phyloP scores from a whole-genome alignment of 2,888 invertebrate genomes.

The Loripinus fragilis region DNA sequence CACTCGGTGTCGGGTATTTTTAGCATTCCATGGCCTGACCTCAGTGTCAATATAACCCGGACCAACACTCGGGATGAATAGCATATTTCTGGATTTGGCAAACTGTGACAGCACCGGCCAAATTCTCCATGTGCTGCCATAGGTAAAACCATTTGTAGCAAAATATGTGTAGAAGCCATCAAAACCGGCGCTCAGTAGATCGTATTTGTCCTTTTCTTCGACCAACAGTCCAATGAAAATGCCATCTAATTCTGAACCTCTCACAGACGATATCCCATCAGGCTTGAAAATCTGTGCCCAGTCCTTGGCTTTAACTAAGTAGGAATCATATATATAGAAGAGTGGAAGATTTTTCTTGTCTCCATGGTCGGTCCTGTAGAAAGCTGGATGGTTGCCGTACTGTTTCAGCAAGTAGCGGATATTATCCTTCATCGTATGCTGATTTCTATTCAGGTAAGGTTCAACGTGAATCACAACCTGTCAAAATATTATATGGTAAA shows the following conservation, averaged over 20 bases:
- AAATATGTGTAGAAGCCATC: slow-evolving; percentile 88
- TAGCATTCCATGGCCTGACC: slow-evolving; percentile 87
- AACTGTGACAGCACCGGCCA: slow-evolving; percentile 73
- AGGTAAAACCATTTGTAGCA: slow-evolving; percentile 87
- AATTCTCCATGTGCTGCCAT: slow-evolving; percentile 85
- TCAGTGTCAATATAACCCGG: slow-evolving; percentile 89
- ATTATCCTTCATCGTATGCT: slow-evolving; percentile 80
- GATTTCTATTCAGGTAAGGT: slow-evolving; percentile 84
- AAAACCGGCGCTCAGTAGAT: slow-evolving; percentile 83
- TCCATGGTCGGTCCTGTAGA: slow-evolving; percentile 83
- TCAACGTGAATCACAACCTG: slow-evolving; percentile 87
- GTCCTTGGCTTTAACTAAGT: slow-evolving; percentile 85
- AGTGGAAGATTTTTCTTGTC: slow-evolving; percentile 84
- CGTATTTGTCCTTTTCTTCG: slow-evolving; percentile 85
- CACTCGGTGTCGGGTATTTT: slow-evolving; percentile 85
- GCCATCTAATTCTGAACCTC: slow-evolving; percentile 86
- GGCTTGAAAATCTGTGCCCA: slow-evolving; percentile 84
- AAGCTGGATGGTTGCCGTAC: slow-evolving; percentile 86
- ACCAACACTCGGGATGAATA: slow-evolving; percentile 88
- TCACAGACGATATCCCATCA: slow-evolving; percentile 84
- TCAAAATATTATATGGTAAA: too few relatives aligned
- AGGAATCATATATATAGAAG: slow-evolving; percentile 88
- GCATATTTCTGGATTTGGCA: slow-evolving; percentile 64
- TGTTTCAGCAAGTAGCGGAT: slow-evolving; percentile 80
- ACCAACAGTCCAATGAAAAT: slow-evolving; percentile 87